Base-by-base conservation (phyloP, 2,888 invertebrate genomes). In the Steinernema carpocapsae region DNA sequence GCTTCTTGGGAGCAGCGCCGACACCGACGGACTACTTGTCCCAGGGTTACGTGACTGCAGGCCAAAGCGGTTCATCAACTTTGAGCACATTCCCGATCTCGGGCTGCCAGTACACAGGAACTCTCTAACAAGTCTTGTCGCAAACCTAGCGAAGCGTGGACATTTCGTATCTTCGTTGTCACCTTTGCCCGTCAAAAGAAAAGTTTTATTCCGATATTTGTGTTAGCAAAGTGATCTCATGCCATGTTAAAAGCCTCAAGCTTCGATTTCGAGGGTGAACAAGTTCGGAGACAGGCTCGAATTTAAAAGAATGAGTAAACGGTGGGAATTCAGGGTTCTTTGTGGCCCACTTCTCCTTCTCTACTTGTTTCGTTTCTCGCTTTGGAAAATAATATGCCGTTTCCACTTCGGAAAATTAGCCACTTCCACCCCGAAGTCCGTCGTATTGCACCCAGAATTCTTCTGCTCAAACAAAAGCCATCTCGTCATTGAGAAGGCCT, bases 1-100 rank as follows among this genome's bases (percentile, higher is more conserved):
- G 59, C 73, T 64, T 59, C 22, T 43, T 73, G 22, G 59, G 59
- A 24, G 56, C 45, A n/a, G 56, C 59, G 14, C 59, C 73, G 42
- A 72, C 26, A 26, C 72, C 48, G 17, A 64, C 42, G 42, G 73
- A 52, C 73, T 56, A 73, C 59, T 56, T 52, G 29, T 51, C 72
- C n/a, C 73, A 73, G 24, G 42, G 45, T 17, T 29, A 73, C 29
- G 52, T 43, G 14, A 19, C 19, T 64, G 19, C 43, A 1, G 59
- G 59, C 19, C 46, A 73, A 37, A 73, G 64, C 45, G 52, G 19
- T 59, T 17, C 37, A 29, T 64, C 73, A 46, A 59, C 56, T 24
- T 64, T 73, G 42, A 26, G 59, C 59, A 59, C 42, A 37, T 73
- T 73, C 19, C 56, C 73, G 14, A 73, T 73, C 59, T 59, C 73